Evolutionary conservation across 2,888 invertebrate species (phyloP), one percentile per base, ranked within the genome.

Genomic region (Phorcus lineatus): DNA sequence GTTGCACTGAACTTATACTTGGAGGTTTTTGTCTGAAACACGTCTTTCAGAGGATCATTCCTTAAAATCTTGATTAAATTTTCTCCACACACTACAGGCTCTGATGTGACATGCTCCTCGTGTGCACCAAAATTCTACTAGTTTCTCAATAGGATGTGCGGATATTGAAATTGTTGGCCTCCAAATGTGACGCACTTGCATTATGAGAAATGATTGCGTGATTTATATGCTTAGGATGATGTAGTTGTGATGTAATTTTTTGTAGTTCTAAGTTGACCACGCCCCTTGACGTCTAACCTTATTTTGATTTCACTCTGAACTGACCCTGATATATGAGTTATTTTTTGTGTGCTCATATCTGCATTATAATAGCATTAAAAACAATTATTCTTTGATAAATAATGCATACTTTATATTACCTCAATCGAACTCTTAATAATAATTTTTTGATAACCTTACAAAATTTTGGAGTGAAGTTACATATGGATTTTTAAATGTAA

Each of bases 101-200:
- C 40, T 40, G 40, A 36, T 31, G n/a, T 17, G 70, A 31, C 70
- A n/a, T 19, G 70, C 11, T 36, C 17, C 70, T 70, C 40, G 70
- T 70, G 70, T 70, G 70, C 24, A 31, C 36, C 19, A 70, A 70
- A 70, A 31, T 31, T 28, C 70, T 36, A 19, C 70, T 70, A 22
- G 11, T 1, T 67, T 28, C 36, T 36, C 31, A 19, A 36, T 24
- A 70, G 17, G 70, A 70, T 70, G 70, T 70, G 40, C 70, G 70
- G 70, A 70, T 70, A 70, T 70, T 70, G 70, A 70, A 70, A 70
- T 70, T 70, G 70, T 70, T 31, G 19, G 70, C 70, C 36, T 70
- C 70, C 40, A 70, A 70, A 70, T 47, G 40, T 70, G 70, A 70
- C 70, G 36, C 70, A 70, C 36, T 70, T 40, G 40, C 70, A 36